Conservation (phyloP, 1,140 invertebrate genomes). For the Eriosoma lanigerum region DNA sequence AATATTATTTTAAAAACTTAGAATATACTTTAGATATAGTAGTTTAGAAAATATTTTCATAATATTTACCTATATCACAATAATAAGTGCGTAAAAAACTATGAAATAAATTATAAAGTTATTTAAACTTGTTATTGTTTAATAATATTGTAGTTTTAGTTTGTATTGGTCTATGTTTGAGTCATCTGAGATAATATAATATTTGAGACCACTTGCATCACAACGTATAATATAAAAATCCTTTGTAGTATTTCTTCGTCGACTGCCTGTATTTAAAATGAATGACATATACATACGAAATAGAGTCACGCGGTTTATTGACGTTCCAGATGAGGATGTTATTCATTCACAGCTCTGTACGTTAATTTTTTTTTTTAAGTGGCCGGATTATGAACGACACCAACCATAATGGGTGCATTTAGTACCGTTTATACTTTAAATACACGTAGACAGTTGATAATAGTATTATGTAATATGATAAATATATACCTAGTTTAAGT, state of each 20-base stretch:
- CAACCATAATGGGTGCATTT: conserved; percentile 35
- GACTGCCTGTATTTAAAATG: conserved; percentile 12
- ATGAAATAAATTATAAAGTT: too few relatives aligned
- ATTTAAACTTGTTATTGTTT: too few relatives aligned
- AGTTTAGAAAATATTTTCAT: too few relatives aligned
- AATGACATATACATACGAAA: background rate
- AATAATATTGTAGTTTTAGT: too few relatives aligned
- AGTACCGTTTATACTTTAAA: conserved; percentile 11
- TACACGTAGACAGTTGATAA: background rate
- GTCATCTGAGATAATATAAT: background rate
- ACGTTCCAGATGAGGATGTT: conserved; percentile 42
- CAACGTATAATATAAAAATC: background rate
- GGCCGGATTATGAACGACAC: conserved; percentile 49
- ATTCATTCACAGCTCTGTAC: conserved; percentile 31
- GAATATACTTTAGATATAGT: too few relatives aligned
- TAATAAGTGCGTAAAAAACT: too few relatives aligned
- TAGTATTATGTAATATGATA: conserved; percentile 13
- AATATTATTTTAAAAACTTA: too few relatives aligned
- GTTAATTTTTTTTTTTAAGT: conserved; percentile 45
- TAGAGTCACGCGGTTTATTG: conserved; percentile 16
- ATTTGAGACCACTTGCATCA: background rate
- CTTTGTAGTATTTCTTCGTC: conserved; percentile 35
- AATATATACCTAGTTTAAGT: background rate
- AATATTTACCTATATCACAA: too few relatives aligned
- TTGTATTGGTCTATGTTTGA: background rate